Percentiles rank a stretch among this genome's conserved stretches.
Evolutionary conservation across 2,113 vertebrate species (phyloP).

Genomic region (Mirounga angustirostris): DNA sequence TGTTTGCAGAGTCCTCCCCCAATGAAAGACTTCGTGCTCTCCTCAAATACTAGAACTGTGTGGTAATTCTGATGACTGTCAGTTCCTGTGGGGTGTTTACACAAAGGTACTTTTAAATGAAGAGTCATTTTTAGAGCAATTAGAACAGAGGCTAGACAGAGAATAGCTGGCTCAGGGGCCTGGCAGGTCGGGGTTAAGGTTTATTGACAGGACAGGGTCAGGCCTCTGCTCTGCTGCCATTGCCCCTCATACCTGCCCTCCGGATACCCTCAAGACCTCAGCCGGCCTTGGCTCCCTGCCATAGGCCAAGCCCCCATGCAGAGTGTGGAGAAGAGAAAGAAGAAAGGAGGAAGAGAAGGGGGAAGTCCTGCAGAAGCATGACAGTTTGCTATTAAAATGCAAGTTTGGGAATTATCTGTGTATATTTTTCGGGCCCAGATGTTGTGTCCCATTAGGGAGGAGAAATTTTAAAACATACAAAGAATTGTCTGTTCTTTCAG

Average conservation of each 20-base stretch:
- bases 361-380: not conserved
- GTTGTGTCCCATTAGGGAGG: conserved; percentile 72
- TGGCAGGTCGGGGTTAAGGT: conserved; percentile 74
- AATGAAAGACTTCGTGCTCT: conserved; percentile 57
- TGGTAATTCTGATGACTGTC: conserved; percentile 70
- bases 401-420: conserved; percentile 68
- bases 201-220: conserved; percentile 82
- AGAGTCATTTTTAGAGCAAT: conserved; percentile 79
- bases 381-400: conserved; percentile 42
- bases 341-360: conserved; percentile 14
- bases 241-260: conserved; percentile 76
- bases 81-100: conserved; percentile 78
- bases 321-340: conserved; percentile 35
- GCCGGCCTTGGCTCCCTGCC: conserved; percentile 60
- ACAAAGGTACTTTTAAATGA: conserved; percentile 80
- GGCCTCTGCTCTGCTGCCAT: conserved; percentile 27
- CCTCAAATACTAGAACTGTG: conserved; percentile 60
- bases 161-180: conserved; percentile 61
- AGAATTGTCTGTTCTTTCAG: conserved; percentile 69
- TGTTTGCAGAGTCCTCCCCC: conserved; percentile 66
- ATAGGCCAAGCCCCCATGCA: conserved; percentile 59
- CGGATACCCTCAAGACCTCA: conserved; percentile 71
- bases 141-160: conserved; percentile 76
- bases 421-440: conserved; percentile 74
- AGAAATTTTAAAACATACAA: conserved; percentile 67